Evolutionary conservation across 2,113 vertebrate species (phyloP).

Genomic region (Microcebus tavaratra): DNA sequence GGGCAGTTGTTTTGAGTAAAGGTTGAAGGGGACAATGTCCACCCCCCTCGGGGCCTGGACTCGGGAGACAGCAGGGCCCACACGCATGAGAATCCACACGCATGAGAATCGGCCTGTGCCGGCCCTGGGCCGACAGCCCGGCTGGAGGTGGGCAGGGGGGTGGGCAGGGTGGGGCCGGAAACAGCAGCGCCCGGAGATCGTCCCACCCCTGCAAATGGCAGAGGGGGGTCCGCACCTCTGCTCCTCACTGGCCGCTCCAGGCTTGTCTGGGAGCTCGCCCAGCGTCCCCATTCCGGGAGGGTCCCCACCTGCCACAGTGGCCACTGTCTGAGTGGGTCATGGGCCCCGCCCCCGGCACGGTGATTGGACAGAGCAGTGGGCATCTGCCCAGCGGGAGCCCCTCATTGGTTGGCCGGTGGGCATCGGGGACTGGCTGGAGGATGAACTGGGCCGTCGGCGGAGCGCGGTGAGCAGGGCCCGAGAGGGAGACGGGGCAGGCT

Average conservation of each 20-base stretch:
- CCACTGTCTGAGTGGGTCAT: neutral
- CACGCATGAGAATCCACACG: too few species aligned
- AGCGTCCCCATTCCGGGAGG: neutral
- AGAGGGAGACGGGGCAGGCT: neutral
- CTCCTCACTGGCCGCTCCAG: neutral
- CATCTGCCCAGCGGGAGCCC: accelerated
- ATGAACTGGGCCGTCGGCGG: accelerated
- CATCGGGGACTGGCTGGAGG: neutral
- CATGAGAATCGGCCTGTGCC: accelerated
- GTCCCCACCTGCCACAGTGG: neutral
- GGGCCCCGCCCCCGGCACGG: neutral
- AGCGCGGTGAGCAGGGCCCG: neutral
- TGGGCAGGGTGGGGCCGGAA: accelerated
- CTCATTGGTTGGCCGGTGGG: neutral
- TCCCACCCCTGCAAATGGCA: neutral
- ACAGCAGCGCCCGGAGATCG: accelerated
- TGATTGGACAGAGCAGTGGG: neutral
- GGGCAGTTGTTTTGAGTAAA: neutral
- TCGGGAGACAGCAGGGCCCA: neutral
- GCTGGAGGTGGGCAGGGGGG: neutral
- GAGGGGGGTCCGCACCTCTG: neutral
- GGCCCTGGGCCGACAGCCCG: neutral
- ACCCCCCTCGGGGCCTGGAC: neutral
- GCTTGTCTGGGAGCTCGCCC: neutral
- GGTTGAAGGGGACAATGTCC: neutral